These are phyloP conservation scores for Eumacrocentrus americanus DNA, from an alignment of 2,888 invertebrate species.

Conservation along the genomic window DNA sequence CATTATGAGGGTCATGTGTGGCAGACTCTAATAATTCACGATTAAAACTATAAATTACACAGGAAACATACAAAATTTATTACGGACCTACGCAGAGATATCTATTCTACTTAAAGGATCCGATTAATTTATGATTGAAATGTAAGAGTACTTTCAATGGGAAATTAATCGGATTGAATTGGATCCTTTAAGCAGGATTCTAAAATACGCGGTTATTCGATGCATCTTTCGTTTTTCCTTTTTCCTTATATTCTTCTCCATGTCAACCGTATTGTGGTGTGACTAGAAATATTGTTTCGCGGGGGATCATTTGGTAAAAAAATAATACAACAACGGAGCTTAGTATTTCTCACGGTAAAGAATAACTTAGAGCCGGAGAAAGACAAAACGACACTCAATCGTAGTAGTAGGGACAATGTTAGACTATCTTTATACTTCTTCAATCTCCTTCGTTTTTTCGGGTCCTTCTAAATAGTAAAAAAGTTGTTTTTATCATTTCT, in stretches of 20 bases:
- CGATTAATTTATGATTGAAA: neutral
- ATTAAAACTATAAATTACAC: too few species aligned
- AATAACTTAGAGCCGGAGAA: too few species aligned
- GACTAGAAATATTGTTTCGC: slow-evolving; percentile 58
- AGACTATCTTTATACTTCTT: too few species aligned
- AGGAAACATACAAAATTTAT: neutral
- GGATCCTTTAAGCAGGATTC: too few species aligned
- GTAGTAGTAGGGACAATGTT: too few species aligned
- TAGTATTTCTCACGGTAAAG: too few species aligned
- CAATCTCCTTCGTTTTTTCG: slow-evolving; percentile 1
- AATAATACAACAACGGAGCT: slow-evolving; percentile 7
- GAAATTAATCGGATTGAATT: too few species aligned
- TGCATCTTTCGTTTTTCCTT: slow-evolving; percentile 29
- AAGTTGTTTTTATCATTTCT: slow-evolving; percentile 19
- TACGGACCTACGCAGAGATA: neutral
- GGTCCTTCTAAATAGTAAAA: slow-evolving; percentile 17
- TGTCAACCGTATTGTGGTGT: slow-evolving; percentile 38
- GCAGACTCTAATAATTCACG: too few species aligned
- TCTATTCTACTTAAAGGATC: neutral
- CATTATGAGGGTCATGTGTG: too few species aligned
- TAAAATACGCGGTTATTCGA: too few species aligned
- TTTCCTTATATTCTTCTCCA: slow-evolving; percentile 2
- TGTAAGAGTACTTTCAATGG: too few species aligned
- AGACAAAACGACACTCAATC: slow-evolving; percentile 52
- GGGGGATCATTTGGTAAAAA: slow-evolving; percentile 56